Base-by-base conservation (phyloP, 1,140 invertebrate genomes). In the Nylanderia fulva region DNA sequence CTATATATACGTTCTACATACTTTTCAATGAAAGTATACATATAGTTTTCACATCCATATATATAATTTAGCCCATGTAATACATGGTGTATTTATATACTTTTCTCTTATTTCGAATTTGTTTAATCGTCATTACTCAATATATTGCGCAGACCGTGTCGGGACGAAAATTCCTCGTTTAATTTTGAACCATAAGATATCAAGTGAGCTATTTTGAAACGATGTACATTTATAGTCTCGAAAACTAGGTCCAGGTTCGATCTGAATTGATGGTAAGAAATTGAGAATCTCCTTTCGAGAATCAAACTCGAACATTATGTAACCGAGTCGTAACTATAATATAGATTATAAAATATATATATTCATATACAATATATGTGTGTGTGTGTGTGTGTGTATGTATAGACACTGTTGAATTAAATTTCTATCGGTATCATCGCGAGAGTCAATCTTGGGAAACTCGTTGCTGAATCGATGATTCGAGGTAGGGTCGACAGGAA, bases 301-400 rank as follows among this genome's bases (percentile, higher is more conserved):
- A 61, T 45, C 54, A 21, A 45, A 66, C 66, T 86, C 58, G 85
- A 90, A 86, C 69, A 90, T 91, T 88, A 88, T 74, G 80, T 87
- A 91, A 90, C 45, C 52, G 29, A 60, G 33, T 48, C 1, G 29
- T 24, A 63, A 48, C 33, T 33, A 33, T 33, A 33, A 33, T 33
- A 33, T 33, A 33, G 1, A 33, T 33, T 33, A 33, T 33, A 33
- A 33, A 33, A 33, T 33, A 33, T 33, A 33, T 33, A 33, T 33
- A 33, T 33, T 33, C 3, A 33, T 33, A 33, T 33, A 33, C 29
- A 1, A 33, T 33, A 33, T 33, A 33, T 33, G 3, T 33, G 3
- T 33, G n/a, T n/a, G n/a, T n/a, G n/a, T n/a, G n/a, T n/a, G n/a
- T n/a, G n/a, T 24, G 15, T 27, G 4, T 61, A 33, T 21, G 4